Evolutionary conservation across 2,888 invertebrate species (phyloP).

Genomic region (Coelinius sp.): DNA sequence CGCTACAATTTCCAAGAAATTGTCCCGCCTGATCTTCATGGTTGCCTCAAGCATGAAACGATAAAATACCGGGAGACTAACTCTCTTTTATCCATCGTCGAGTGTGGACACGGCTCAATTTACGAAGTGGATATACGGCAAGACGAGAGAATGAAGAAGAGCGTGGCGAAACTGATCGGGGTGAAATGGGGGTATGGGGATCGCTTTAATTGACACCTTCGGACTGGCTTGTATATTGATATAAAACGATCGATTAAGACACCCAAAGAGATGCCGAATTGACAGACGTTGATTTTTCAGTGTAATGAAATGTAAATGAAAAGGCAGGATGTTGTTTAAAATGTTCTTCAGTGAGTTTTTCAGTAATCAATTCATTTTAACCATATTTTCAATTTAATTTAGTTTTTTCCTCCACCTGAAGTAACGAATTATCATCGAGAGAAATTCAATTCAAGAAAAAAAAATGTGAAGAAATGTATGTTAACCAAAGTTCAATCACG

Average conservation of each 20-base stretch:
- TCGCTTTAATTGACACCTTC: slow-evolving; percentile 19
- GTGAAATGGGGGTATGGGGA: neutral
- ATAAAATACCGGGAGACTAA: neutral
- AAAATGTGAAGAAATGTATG: neutral
- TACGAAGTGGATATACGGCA: neutral
- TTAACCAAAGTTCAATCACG: slow-evolving; percentile 3
- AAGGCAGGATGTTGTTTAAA: neutral
- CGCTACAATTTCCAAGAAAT: neutral
- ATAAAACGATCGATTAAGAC: slow-evolving; percentile 22
- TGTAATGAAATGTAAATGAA: neutral
- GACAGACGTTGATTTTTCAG: neutral
- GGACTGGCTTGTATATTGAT: slow-evolving; percentile 12
- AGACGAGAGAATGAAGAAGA: neutral
- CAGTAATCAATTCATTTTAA: neutral
- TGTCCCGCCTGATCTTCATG: neutral
- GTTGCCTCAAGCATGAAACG: neutral
- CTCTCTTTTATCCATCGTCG: slow-evolving; percentile 2
- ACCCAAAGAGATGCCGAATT: neutral
- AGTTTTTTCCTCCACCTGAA: too few relatives aligned
- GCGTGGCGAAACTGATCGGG: slow-evolving; percentile 1
- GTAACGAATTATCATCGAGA: too few relatives aligned
- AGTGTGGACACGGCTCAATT: slow-evolving; percentile 24
- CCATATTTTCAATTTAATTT: too few relatives aligned
- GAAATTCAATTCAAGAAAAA: too few relatives aligned
- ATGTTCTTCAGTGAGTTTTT: neutral